A percentile compares a stretch with the other conserved stretches of the same genome.
phyloP scores from a whole-genome alignment of 2,888 invertebrate genomes.

The Pheosia tremula region DNA sequence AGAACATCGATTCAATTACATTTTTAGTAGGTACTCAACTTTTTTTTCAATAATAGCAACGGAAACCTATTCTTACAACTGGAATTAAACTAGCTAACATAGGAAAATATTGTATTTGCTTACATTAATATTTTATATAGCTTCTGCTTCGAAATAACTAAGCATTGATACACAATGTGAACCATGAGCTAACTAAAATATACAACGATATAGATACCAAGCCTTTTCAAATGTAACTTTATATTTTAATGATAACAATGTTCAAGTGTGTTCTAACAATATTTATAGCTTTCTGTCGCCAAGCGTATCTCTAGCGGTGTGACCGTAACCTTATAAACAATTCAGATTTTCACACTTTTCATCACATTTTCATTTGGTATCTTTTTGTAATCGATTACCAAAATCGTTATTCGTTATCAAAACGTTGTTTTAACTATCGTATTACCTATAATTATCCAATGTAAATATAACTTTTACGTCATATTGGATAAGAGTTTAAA shows the following conservation, averaged over 20 bases:
- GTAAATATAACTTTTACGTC: slow-evolving; percentile 15
- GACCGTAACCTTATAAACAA: slow-evolving; percentile 34
- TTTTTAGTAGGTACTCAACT: no score
- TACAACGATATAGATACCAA: no score
- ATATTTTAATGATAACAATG: no score
- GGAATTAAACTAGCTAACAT: slow-evolving; percentile 1
- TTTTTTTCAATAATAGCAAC: neutral
- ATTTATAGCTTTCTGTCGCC: neutral
- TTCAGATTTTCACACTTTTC: slow-evolving; percentile 42
- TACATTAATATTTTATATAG: neutral
- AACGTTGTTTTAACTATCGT: slow-evolving; percentile 13
- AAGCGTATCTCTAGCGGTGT: slow-evolving; percentile 36
- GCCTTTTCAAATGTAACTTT: no score
- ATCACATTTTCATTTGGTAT: slow-evolving; percentile 59
- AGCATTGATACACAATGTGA: neutral
- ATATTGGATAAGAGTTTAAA: slow-evolving; percentile 10
- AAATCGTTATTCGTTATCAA: slow-evolving; percentile 21
- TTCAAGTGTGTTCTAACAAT: neutral
- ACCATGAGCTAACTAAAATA: neutral
- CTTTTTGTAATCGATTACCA: slow-evolving; percentile 41
- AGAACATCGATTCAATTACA: no score
- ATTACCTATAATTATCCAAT: slow-evolving; percentile 14
- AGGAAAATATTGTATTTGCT: neutral
- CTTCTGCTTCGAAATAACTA: neutral
- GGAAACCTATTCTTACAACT: neutral